A percentile compares a stretch with the other conserved stretches of the same genome.
phyloP scores from a whole-genome alignment of 2,113 vertebrate species.

The Dryoscopus gambensis region DNA sequence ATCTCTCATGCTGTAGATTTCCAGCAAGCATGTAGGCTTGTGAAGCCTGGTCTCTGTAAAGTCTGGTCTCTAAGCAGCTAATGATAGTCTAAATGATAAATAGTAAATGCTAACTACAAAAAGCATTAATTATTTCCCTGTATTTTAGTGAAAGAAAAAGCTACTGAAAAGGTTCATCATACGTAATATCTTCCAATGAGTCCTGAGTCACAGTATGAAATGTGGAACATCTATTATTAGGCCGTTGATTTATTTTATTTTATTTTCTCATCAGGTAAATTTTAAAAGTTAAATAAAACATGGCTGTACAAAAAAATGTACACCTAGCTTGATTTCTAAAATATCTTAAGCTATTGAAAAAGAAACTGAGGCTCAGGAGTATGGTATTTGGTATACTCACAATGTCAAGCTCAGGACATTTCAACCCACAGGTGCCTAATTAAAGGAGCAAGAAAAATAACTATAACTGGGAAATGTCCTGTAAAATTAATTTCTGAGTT shows the following conservation, averaged over 20 bases:
- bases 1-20: neutral
- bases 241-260: neutral
- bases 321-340: neutral
- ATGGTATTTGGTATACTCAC: neutral
- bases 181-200: neutral
- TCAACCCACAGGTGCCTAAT: conserved; percentile 5
- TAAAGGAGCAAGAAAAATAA: conserved; percentile 36
- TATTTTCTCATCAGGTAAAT: neutral
- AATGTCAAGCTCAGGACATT: neutral
- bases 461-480: neutral
- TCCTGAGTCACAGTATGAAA: neutral
- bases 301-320: neutral
- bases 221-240: conserved; percentile 23
- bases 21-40: neutral
- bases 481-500: conserved; percentile 23
- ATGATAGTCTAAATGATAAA: neutral
- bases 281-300: conserved; percentile 9
- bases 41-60: neutral
- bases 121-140: neutral
- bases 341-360: neutral
- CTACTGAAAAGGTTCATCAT: neutral
- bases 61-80: neutral
- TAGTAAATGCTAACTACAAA: neutral
- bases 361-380: neutral
- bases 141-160: neutral